phyloP scores from a whole-genome alignment of 2,113 vertebrate genomes.

The Condylura cristata region DNA sequence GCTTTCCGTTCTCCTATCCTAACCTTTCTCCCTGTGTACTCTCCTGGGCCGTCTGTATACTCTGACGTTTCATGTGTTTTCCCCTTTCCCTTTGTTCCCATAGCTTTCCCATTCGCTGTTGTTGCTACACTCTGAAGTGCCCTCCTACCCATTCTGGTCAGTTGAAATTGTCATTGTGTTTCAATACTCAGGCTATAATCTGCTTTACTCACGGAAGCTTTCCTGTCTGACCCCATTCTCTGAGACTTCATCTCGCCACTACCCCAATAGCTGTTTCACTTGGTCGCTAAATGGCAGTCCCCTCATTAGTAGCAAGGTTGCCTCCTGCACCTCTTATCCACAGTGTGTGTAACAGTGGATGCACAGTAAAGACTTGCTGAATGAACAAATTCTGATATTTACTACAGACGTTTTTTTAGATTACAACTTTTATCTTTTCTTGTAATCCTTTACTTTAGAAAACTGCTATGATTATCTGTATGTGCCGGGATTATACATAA shows the following conservation, averaged over 20 bases:
- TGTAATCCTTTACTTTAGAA: not conserved
- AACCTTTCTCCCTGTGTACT: not conserved
- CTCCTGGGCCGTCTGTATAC: not conserved
- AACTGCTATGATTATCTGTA: not conserved
- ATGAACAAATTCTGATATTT: not conserved
- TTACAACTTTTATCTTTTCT: not conserved
- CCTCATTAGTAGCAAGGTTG: not conserved
- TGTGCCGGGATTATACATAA: not conserved
- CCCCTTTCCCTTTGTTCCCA: not conserved
- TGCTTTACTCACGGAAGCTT: not conserved
- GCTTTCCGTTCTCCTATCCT: not conserved
- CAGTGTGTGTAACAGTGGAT: not conserved
- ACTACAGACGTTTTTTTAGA: conserved; percentile 6
- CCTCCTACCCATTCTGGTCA: not conserved
- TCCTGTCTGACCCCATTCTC: not conserved
- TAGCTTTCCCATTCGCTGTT: not conserved
- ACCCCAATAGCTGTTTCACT: not conserved
- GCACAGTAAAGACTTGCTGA: not conserved
- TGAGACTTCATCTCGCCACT: not conserved
- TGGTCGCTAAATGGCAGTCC: not conserved
- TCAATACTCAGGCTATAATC: not conserved
- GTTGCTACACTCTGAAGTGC: not conserved
- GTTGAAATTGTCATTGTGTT: not conserved
- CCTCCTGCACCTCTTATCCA: not conserved
- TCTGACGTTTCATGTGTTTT: not conserved